Percentiles rank a stretch among this genome's conserved stretches.
phyloP scores from a whole-genome alignment of 2,797 vertebrate genomes.

The Geotrypetes seraphini region DNA sequence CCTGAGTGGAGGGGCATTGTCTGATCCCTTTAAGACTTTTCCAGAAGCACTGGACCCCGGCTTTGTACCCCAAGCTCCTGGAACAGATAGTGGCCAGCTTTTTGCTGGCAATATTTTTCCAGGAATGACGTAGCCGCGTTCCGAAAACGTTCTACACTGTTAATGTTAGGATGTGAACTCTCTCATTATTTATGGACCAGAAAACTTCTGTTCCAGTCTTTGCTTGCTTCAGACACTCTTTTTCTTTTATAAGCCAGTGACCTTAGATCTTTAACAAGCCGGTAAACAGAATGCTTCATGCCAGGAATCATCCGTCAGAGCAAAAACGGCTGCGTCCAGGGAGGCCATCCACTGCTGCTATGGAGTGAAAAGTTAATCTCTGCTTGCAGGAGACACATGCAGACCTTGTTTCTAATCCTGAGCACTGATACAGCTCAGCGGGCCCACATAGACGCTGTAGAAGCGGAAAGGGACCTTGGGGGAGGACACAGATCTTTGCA shows the following conservation, averaged over 20 bases:
- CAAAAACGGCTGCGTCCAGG: constrained; percentile 16
- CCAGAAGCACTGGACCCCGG: too few relatives aligned
- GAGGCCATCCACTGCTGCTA: constrained; percentile 24
- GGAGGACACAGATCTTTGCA: constrained; percentile 11
- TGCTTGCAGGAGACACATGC: constrained; percentile 21
- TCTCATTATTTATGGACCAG: constrained; percentile 11
- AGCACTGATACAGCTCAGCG: constrained; percentile 14
- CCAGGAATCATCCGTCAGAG: too few relatives aligned
- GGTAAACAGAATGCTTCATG: constrained; percentile 4
- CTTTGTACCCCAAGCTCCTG: too few relatives aligned
- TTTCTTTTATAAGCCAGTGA: constrained; percentile 14
- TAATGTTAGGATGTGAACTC: constrained; percentile 7
- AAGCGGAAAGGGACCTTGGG: constrained; percentile 5
- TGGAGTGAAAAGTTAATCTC: constrained; percentile 39
- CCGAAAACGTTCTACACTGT: too few relatives aligned
- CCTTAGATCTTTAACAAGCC: constrained; percentile 10
- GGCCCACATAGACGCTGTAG: constrained; percentile 14
- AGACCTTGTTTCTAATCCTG: constrained; percentile 11
- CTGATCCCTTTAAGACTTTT: too few relatives aligned
- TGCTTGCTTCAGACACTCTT: not conserved
- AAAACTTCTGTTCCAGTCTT: not conserved
- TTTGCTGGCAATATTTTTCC: too few relatives aligned
- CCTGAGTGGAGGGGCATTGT: too few relatives aligned
- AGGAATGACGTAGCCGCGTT: too few relatives aligned
- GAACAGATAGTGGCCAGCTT: too few relatives aligned